Evolutionary conservation across 1,140 invertebrate species (phyloP).

Genomic region (Drusus annulatus): DNA sequence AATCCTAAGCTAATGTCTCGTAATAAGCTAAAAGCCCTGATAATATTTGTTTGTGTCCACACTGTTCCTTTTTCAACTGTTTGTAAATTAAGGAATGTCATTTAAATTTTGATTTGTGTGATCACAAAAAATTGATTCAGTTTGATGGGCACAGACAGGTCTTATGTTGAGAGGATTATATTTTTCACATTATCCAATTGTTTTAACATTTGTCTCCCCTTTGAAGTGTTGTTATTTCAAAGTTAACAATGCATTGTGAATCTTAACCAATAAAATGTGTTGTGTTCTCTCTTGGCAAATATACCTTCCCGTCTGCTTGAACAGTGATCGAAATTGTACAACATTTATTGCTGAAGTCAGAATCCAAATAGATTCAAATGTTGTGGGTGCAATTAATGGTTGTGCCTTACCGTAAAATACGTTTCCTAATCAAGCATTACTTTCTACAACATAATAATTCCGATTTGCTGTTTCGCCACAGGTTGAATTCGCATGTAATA

Average conservation of each 20-base stretch:
- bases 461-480: neutral
- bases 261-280: constrained; percentile 33
- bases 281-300: constrained; percentile 55
- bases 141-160: constrained; percentile 32
- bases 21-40: constrained; percentile 37
- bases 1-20: constrained; percentile 26
- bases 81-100: neutral
- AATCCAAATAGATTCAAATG: constrained; percentile 25
- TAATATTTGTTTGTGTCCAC: constrained; percentile 53
- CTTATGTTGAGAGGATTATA: constrained; percentile 41
- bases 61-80: constrained; percentile 27
- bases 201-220: constrained; percentile 48
- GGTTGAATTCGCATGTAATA: constrained; percentile 31
- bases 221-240: constrained; percentile 39
- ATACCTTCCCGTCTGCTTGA: constrained; percentile 49
- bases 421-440: constrained; percentile 35
- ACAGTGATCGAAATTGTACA: constrained; percentile 21
- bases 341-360: constrained; percentile 6
- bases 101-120: constrained; percentile 3
- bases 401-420: constrained; percentile 34
- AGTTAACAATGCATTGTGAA: constrained; percentile 43
- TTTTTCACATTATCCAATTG: constrained; percentile 26
- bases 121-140: constrained; percentile 13
- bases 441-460: constrained; percentile 28
- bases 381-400: constrained; percentile 39